Evolutionary conservation across 2,888 invertebrate species (phyloP).

Genomic region (Ichneumon xanthorius): DNA sequence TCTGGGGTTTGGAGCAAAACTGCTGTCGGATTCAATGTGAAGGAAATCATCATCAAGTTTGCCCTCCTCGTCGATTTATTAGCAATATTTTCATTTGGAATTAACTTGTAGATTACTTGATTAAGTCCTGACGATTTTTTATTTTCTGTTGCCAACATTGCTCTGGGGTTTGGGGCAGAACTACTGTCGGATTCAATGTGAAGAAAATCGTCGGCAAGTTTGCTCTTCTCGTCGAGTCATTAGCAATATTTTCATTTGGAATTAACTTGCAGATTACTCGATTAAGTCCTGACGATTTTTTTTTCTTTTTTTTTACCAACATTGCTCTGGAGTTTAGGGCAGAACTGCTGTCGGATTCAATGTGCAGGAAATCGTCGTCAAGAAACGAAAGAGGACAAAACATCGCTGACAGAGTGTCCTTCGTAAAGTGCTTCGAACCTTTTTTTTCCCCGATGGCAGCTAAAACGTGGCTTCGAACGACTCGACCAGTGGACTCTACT

Average conservation of each 20-base stretch:
- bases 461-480: slow-evolving; percentile 42
- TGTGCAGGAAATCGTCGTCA: neutral
- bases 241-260: no score
- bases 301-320: neutral
- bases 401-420: neutral
- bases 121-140: neutral
- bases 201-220: neutral
- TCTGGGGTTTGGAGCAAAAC: no score
- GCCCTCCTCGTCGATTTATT: no score
- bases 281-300: neutral
- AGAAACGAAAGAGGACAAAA: neutral
- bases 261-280: no score
- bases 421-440: slow-evolving; percentile 48
- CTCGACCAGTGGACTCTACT: slow-evolving; percentile 51
- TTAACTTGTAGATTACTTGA: no score
- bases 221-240: no score
- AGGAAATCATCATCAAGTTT: no score
- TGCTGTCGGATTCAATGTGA: no score
- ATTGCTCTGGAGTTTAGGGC: neutral
- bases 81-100: no score
- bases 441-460: slow-evolving; percentile 34
- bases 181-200: no score
- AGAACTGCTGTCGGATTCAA: no score
- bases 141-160: neutral
- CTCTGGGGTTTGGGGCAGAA: no score